These are phyloP conservation scores for Caenorhabditis doughertyi DNA, from an alignment of 2,888 invertebrate species.

Conservation along the genomic window DNA sequence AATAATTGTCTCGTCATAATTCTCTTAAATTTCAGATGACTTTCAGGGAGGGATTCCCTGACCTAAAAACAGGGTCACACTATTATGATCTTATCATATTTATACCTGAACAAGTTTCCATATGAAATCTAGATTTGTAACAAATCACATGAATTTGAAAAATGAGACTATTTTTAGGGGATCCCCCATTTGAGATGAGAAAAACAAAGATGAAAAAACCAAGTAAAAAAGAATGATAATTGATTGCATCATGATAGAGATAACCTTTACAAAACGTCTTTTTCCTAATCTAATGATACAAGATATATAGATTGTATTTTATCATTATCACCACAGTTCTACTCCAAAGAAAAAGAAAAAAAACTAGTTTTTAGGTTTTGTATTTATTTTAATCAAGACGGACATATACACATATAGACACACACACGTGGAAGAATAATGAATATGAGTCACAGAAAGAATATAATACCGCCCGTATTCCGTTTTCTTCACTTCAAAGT, in stretches of 20 bases:
- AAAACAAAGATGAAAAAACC: constrained; percentile 36
- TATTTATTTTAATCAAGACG: constrained; percentile 19
- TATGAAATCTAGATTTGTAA: constrained; percentile 26
- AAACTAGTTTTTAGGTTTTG: neutral
- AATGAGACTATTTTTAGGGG: constrained; percentile 3
- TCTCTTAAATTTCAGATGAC: too few relatives aligned
- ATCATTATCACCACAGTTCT: neutral
- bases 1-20: too few relatives aligned
- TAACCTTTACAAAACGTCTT: constrained; percentile 1
- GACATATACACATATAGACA: too few relatives aligned
- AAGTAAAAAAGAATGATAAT: neutral
- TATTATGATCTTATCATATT: too few relatives aligned
- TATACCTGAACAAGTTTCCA: constrained; percentile 7
- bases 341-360: neutral
- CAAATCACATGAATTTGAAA: constrained; percentile 7
- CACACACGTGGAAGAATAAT: neutral
- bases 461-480: constrained; percentile 11
- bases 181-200: neutral
- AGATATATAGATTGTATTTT: neutral
- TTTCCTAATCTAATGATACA: neutral
- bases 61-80: constrained; percentile 31
- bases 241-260: neutral
- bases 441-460: constrained; percentile 28
- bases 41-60: too few relatives aligned
- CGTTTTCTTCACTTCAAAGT: constrained; percentile 28